Conservation (phyloP, 2,113 vertebrate genomes). For the Leptobrachium leishanense region DNA sequence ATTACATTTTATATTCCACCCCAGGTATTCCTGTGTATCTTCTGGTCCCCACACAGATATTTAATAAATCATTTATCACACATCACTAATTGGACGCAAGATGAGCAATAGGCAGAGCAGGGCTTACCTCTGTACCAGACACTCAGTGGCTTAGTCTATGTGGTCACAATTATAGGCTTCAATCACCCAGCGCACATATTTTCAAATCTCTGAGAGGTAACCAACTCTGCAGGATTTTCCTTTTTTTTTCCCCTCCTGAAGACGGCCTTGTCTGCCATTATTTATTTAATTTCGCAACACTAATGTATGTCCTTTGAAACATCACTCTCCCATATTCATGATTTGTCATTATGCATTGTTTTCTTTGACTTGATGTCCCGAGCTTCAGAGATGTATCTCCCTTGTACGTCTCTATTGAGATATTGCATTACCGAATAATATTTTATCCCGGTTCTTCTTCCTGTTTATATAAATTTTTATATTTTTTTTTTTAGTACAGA, state of each 20-base stretch:
- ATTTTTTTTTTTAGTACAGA: too few species aligned
- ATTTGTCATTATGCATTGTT: conserved; percentile 38
- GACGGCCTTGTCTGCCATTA: conserved; percentile 1
- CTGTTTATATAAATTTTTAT: not conserved
- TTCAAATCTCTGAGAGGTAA: conserved; percentile 29
- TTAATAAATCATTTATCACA: not conserved
- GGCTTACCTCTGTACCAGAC: conserved; percentile 23
- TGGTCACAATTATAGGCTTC: conserved; percentile 35
- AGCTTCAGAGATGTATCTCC: conserved; percentile 30
- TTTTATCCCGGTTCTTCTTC: not conserved
- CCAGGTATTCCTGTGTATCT: not conserved
- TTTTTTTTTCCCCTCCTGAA: conserved; percentile 2
- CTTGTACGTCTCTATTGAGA: conserved; percentile 19
- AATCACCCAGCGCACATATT: conserved; percentile 21
- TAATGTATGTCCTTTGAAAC: conserved; percentile 36
- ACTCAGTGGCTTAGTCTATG: conserved; percentile 3
- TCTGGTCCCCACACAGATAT: not conserved
- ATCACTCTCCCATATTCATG: conserved; percentile 35
- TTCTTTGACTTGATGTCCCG: conserved; percentile 37
- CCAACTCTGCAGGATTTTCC: not conserved
- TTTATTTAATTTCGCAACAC: not conserved
- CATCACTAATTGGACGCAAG: conserved; percentile 1
- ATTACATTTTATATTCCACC: not conserved
- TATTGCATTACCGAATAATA: not conserved
- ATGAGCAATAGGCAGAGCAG: not conserved